Evolutionary conservation across 2,888 invertebrate genomes (phyloP), one percentile per base, ranked within the genome.

Genomic region (Lordiphosa fenestrarum): DNA sequence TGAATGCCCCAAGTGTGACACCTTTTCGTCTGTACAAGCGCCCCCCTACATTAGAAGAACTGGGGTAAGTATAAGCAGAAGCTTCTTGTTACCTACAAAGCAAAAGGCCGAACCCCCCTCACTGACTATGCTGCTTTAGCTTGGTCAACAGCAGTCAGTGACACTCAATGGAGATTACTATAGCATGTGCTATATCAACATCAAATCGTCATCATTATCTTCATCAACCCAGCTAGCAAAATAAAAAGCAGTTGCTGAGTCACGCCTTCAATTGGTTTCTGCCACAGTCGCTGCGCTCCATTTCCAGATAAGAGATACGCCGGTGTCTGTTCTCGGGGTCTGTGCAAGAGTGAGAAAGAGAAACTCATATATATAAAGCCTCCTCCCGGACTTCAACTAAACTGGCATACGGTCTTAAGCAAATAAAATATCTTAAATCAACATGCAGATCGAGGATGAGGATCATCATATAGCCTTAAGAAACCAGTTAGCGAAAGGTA

Each of bases 401-500:
- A 66, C 49, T 35, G 25, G 47, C 42, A 33, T 38, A 42, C 21
- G 55, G 15, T 39, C 64, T 36, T 6, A 36, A 42, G 15, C 19
- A 6, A 30, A 13, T 47, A 35, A 21, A 39, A 33, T 59, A 47
- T 57, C 44, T 39, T 36, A 47, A 40, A 35, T 58, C 63, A 67
- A 47, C 35, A 63, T 67, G 68, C 60, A 41, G 60, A 47, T 47
- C 19, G 15, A 35, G 21, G 36, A 36, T 6, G 62, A 59, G 23
- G 62, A 63, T n/a, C 68, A 63, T 13, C 60, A 50, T 37, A 60
- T 63, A 15, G 60, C 46, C 36, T 41, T 63, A 37, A 60, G 61
- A n/a, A 67, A 78, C 23, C 88, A 88, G 55, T 68, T 88, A 56
- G 88, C 89, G 30, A 84, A 87, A 69, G 88, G 88, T 89, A 74